Evolutionary conservation across 2,888 invertebrate genomes (phyloP).

Genomic region (Muscina levida): DNA sequence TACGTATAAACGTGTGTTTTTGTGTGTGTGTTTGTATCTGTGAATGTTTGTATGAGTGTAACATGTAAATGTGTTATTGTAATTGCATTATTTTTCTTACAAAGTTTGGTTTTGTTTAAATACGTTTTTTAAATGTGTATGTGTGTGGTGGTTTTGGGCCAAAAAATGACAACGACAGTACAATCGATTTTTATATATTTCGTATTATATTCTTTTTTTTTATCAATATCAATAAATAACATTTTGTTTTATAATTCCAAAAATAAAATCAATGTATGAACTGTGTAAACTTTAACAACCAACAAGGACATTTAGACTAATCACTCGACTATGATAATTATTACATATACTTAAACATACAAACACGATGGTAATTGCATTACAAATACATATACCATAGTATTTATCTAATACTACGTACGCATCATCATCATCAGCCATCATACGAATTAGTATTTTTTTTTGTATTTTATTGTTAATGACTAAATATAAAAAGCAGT

Average conservation of each 20-base stretch:
- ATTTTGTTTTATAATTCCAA: slow-evolving; percentile 24
- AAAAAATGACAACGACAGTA: slow-evolving; percentile 22
- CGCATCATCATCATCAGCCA: too few species aligned
- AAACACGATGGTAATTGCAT: too few species aligned
- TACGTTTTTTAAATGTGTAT: background rate
- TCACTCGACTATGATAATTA: slow-evolving; percentile 33
- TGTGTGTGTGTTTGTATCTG: background rate
- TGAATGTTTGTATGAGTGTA: background rate
- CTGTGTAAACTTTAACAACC: slow-evolving; percentile 50
- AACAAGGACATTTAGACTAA: slow-evolving; percentile 42
- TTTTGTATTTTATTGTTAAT: slow-evolving; percentile 29
- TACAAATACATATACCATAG: too few species aligned
- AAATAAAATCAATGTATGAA: slow-evolving; percentile 7
- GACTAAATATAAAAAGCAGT: slow-evolving; percentile 30
- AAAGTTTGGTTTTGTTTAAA: too few species aligned
- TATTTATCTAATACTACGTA: too few species aligned
- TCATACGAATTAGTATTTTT: too few species aligned
- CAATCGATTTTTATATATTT: background rate
- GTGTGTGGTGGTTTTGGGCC: slow-evolving; percentile 22
- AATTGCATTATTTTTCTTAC: too few species aligned
- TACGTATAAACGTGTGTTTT: slow-evolving; percentile 31
- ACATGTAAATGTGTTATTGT: background rate
- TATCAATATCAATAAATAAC: slow-evolving; percentile 31
- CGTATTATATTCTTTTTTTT: background rate
- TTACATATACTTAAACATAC: background rate